Evolutionary conservation across 1,140 invertebrate species (phyloP).

Genomic region (Drosophila burlai): DNA sequence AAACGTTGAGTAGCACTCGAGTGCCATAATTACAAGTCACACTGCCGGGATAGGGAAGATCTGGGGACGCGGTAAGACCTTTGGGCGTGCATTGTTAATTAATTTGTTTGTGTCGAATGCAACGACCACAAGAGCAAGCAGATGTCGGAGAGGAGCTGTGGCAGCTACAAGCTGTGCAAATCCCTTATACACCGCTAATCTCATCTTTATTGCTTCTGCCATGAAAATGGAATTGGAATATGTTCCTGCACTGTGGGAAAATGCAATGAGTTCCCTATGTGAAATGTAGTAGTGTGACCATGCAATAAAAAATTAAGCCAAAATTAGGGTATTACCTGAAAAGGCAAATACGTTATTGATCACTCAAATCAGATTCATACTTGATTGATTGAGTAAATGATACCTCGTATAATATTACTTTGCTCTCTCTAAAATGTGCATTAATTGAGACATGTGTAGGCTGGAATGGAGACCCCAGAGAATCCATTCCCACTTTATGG

Average conservation of each 20-base stretch:
- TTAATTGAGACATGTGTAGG: slow-evolving; percentile 11
- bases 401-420: background rate
- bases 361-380: background rate
- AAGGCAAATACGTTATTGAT: background rate
- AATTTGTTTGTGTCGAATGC: slow-evolving; percentile 71
- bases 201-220: slow-evolving; percentile 36
- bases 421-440: slow-evolving; percentile 1
- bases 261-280: too few relatives aligned
- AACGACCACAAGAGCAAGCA: slow-evolving; percentile 43
- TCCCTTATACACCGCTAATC: slow-evolving; percentile 44
- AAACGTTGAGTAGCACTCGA: slow-evolving; percentile 70
- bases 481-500: slow-evolving; percentile 24
- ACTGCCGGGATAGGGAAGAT: slow-evolving; percentile 15
- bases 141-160: slow-evolving; percentile 5
- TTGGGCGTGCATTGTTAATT: slow-evolving; percentile 75
- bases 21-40: slow-evolving; percentile 75
- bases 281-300: background rate
- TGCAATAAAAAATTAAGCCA: background rate
- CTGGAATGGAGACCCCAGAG: background rate
- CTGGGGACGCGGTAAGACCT: slow-evolving; percentile 7
- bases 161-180: slow-evolving; percentile 51
- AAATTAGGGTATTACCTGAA: background rate
- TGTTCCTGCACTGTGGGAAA: slow-evolving; percentile 14
- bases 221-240: slow-evolving; percentile 27
- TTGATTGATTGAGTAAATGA: background rate